Base-by-base conservation (phyloP, 2,797 vertebrate genomes). In the Smutsia temminckii region DNA sequence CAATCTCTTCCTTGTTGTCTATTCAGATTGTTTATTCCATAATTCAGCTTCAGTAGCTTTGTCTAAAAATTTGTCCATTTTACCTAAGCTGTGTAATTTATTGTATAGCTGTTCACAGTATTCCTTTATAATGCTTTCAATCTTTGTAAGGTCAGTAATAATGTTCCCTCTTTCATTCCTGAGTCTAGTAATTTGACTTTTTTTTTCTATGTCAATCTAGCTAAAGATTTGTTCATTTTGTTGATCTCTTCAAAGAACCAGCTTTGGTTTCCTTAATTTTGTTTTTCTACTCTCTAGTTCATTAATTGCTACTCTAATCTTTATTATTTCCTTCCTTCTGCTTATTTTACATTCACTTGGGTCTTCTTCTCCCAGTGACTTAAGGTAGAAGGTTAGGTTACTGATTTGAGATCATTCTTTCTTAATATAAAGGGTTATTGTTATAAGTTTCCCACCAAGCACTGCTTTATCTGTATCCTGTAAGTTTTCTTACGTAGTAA, bases 291-390 rank as follows among this genome's bases (percentile, higher is more conserved):
- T 69, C 55, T 89, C 61, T 53, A 61, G 40, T 34, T 86, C 34
- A 91, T 42, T 79, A 32, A 49, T 91, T 74, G 86, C 51, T 61
- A 94, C 34, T 25, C 55, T 75, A 20, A 53, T 68, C 37, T 83
- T 90, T 80, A 94, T 51, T 84, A 79, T 71, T 86, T 80, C 42
- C 37, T 61, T 64, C 72, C 55, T 79, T 72, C 72, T 78, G 17
- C 29, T 75, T 92, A 37, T 72, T 78, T 68, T 63, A 71, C 11
- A 32, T 72, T 92, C 63, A 90, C 34, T 90, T 40, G 49, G 74
- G 25, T 64, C 46, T 71, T 85, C 32, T 34, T 85, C 64, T 32
- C 74, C 63, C 66, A 63, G 42, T 63, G 37, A 72, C 29, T 79
- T 79, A 71, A 78, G 49, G 29, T 37, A 7, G 27, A 79, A 55